These are phyloP conservation scores for Lasioglossum malachurum DNA, from an alignment of 2,888 invertebrate genomes.

Conservation along the genomic window DNA sequence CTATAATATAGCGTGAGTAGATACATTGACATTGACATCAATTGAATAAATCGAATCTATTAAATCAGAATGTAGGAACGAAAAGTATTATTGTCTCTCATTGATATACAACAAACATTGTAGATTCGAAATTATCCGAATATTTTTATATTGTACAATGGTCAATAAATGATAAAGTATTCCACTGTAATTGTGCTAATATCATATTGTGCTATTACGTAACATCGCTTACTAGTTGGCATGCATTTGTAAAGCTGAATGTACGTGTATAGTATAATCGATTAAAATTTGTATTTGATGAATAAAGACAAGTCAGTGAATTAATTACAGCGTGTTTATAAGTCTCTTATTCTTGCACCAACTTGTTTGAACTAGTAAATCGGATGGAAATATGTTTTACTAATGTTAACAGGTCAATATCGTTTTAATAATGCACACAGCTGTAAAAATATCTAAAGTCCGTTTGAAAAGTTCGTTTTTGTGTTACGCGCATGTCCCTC, in stretches of 20 bases:
- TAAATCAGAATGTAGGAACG: constrained; percentile 18
- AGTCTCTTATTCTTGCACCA: neutral
- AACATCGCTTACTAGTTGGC: neutral
- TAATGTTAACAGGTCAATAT: neutral
- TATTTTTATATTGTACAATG: constrained; percentile 61
- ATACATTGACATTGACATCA: constrained; percentile 34
- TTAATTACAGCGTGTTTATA: neutral
- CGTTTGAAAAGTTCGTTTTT: neutral
- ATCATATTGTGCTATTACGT: neutral
- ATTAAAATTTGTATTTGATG: constrained; percentile 15
- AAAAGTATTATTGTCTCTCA: constrained; percentile 45
- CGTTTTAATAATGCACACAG: neutral
- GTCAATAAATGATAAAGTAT: constrained; percentile 53
- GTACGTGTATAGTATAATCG: constrained; percentile 16
- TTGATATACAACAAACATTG: constrained; percentile 34
- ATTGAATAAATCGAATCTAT: constrained; percentile 26
- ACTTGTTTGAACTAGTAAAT: neutral
- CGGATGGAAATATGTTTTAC: neutral
- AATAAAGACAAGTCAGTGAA: constrained; percentile 11
- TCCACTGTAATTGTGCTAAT: constrained; percentile 32
- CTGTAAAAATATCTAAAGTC: neutral
- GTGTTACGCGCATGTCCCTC: neutral
- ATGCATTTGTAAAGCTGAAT: neutral
- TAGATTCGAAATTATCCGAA: constrained; percentile 49
- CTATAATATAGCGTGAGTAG: constrained; percentile 28